Evolutionary conservation across 2,888 invertebrate species (phyloP), one percentile per base, ranked within the genome.

Genomic region (Parascotia fuliginaria): DNA sequence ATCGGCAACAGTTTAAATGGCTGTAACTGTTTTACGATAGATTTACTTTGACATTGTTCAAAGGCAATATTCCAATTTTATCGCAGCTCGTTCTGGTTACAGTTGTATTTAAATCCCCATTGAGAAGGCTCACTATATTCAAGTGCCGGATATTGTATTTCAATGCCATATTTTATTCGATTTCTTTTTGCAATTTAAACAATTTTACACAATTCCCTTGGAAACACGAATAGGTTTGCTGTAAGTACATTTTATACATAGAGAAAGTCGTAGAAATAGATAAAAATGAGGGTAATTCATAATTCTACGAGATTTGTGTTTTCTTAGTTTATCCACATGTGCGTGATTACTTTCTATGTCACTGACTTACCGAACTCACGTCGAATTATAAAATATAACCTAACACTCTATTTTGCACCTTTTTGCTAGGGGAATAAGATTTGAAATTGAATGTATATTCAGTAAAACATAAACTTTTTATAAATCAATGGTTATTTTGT

Each of bases 1-100:
- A 82, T 82, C 75, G 73, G 71, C 70, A 77, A 73, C 70, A 64
- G 74, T 76, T 80, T 80, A 75, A 81, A 75, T 60, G 68, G 70
- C 55, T 75, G 70, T 79, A 69, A 75, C 77, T 69, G 73, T 81
- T 84, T 87, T 75, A 83, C 81, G 79, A 83, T 79, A 78, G 75
- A 83, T 80, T 85, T 81, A 77, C 77, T 80, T 77, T 79, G 78
- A 85, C 83, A 85, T 84, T 87, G 83, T 87, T 82, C 81, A 77
- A 78, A 80, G 73, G 78, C 76, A 77, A 77, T 79, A 77, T 79
- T 75, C 74, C 73, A 60, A 72, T 85, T 86, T 87, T 85, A 87
- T 79, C 59, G 77, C 74, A 62, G 72, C 75, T 80, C 73, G 73
- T 79, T 77, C 79, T 77, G 74, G 77, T 81, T 77, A 75, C 67